Evolutionary conservation across 2,113 vertebrate genomes (phyloP), one percentile per base, ranked within the genome.

Genomic region (Probosciger aterrimus): DNA sequence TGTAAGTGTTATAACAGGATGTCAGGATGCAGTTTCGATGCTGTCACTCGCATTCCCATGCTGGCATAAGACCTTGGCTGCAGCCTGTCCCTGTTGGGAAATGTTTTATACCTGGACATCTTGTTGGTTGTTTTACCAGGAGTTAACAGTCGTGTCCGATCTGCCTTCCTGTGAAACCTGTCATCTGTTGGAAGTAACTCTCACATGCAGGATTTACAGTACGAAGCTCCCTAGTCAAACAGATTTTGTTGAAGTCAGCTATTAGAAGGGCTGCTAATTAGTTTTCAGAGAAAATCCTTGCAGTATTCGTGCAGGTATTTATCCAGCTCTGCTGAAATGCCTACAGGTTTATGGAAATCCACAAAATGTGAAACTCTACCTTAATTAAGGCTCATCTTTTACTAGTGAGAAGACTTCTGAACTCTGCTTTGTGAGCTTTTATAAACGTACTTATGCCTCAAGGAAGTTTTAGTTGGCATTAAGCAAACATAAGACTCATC

Each of bases 221-320:
- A 43, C 63, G 92, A 95, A 96, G 59, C 65, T 96, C 90, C 41
- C 82, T 95, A n/a, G 62, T 97, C 96, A 94, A 94, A 85, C 80
- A 90, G 86, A 86, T 88, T 80, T 76, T 90, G 84, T 90, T 93
- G 47, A 91, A 94, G 91, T 88, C 85, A 75, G 81, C 86, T 93
- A 93, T 95, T 93, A 91, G 93, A 95, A 96, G 93, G 94, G 63
- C 55, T 95, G 89, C 94, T 97, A 97, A 97, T 97, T 96, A 97
- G 91, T 96, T 97, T 97, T 94, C 83, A 85, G 94, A 95, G 76
- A 37, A 96, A 95, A 96, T 97, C 82, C 86, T 97, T 91, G 67
- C 90, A 91, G 88, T 96, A 94, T 91, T 96, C 94, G 88, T 96
- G 91, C 92, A 97, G 97, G 95, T 98, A 97, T 97, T 97, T 97